Evolutionary conservation across 2,113 vertebrate genomes (phyloP), one percentile per base, ranked within the genome.

Genomic region (Isurus oxyrinchus): DNA sequence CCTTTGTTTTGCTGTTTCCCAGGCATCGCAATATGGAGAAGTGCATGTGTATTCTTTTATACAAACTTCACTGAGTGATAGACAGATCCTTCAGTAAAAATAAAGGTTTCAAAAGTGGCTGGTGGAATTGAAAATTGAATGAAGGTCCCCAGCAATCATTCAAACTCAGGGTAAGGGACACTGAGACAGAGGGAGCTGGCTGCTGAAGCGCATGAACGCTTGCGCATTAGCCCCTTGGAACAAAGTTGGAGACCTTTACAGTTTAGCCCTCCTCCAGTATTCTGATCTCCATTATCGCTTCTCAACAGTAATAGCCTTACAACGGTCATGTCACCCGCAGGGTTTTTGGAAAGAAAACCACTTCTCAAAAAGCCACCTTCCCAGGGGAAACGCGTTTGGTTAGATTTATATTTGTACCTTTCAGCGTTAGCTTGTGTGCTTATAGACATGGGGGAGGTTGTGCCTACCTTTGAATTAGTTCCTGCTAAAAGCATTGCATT

Each of bases 81-180:
- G 63, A 95, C 63, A 49, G 44, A 53, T 95, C 27, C n/a, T 49
- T 95, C 66, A 94, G 63, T 16, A 69, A 69, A 95, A 44, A 69
- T 95, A 95, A 95, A 69, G 23, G 63, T 95, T 69, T 95, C 63
- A 69, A 95, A 95, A 95, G 94, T 69, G 94, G 40, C 63, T 69
- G 94, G 35, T 95, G 63, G n/a, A 49, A 95, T 72, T 95, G 25
- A 53, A 95, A 72, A 53, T n/a, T 55, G 66, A 72, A 72, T 55
- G 35, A 72, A 76, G 67, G 94, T 72, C 67, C 94, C 63, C 14
- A 19, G 67, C 72, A 27, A 55, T 72, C 27, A 95, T 72, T 94
- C 59, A 94, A n/a, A 66, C 40, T 94, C 90, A 63, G 90, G 23
- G 90, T 10, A 94, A 94, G 90, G 59, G 90, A 61, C 35, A 63